Percentiles rank a stretch among this genome's conserved stretches.
phyloP scores from a whole-genome alignment of 2,113 vertebrate species.

The Equus quagga region DNA sequence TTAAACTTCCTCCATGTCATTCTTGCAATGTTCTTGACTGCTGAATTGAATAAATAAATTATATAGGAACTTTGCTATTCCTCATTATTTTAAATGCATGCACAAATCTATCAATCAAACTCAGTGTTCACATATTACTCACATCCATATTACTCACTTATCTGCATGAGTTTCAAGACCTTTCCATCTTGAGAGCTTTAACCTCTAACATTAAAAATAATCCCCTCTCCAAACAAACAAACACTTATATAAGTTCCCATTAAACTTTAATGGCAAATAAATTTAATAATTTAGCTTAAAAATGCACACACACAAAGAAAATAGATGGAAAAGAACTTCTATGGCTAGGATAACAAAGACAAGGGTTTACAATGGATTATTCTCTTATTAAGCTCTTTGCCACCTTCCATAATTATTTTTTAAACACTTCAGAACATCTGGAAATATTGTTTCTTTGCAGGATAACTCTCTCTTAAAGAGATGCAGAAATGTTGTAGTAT shows the following conservation, averaged over 20 bases:
- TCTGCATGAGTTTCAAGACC: not conserved
- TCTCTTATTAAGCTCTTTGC: not conserved
- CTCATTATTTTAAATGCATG: slow-evolving; percentile 9
- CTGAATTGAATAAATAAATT: not conserved
- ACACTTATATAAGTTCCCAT: not conserved
- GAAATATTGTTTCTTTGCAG: not conserved
- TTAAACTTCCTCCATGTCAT: not conserved
- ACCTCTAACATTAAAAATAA: not conserved
- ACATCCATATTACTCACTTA: not conserved
- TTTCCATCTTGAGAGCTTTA: not conserved
- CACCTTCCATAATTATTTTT: not conserved
- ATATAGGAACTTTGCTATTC: not conserved
- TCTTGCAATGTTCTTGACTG: not conserved
- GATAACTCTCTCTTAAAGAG: not conserved
- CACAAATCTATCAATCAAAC: not conserved
- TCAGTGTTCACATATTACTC: fast-evolving
- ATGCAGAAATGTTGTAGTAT: not conserved
- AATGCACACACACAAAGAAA: not conserved
- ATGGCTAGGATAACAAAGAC: not conserved
- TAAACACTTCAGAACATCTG: not conserved
- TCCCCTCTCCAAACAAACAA: not conserved
- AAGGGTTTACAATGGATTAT: not conserved
- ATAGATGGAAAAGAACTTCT: not conserved
- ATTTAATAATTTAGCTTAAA: slow-evolving; percentile 61
- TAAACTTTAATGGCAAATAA: slow-evolving; percentile 54